Evolutionary conservation across 2,888 invertebrate genomes (phyloP).

Genomic region (Pollenia griseotomentosa): DNA sequence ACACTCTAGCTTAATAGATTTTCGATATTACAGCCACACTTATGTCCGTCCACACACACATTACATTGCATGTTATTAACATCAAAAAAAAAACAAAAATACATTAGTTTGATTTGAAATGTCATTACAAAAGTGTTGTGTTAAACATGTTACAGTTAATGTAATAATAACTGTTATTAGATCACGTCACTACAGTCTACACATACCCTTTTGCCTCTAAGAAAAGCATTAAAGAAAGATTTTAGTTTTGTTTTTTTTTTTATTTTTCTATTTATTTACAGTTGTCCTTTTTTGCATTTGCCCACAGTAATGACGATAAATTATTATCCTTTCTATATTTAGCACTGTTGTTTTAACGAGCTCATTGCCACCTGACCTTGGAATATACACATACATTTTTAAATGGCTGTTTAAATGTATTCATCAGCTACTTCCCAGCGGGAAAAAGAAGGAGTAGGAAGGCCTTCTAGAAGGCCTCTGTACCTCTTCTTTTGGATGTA

Average conservation of each 20-base stretch:
- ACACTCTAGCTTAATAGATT: background rate
- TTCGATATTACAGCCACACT: background rate
- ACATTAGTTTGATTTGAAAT: conserved; percentile 8
- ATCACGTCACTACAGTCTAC: background rate
- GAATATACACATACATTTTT: conserved; percentile 41
- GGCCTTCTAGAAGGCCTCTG: background rate
- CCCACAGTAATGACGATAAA: conserved; percentile 38
- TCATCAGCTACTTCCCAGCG: conserved; percentile 7
- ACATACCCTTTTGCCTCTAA: background rate
- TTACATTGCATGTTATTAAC: background rate
- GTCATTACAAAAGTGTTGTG: background rate
- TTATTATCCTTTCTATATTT: conserved; percentile 49
- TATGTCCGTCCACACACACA: background rate
- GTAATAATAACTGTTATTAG: background rate
- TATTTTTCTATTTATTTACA: conserved; percentile 9
- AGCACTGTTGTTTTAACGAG: conserved; percentile 54
- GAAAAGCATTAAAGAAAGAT: conserved; percentile 19
- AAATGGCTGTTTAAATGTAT: conserved; percentile 35
- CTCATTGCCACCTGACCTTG: conserved; percentile 65
- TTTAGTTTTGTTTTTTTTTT: background rate
- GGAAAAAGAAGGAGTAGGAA: background rate
- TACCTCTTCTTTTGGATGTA: no score
- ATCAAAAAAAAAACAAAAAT: background rate
- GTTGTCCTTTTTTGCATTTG: conserved; percentile 22
- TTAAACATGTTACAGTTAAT: conserved; percentile 18